Percentiles rank a stretch among this genome's conserved stretches.
Conservation (phyloP, 2,888 invertebrate species). For the Cantharis rustica region DNA sequence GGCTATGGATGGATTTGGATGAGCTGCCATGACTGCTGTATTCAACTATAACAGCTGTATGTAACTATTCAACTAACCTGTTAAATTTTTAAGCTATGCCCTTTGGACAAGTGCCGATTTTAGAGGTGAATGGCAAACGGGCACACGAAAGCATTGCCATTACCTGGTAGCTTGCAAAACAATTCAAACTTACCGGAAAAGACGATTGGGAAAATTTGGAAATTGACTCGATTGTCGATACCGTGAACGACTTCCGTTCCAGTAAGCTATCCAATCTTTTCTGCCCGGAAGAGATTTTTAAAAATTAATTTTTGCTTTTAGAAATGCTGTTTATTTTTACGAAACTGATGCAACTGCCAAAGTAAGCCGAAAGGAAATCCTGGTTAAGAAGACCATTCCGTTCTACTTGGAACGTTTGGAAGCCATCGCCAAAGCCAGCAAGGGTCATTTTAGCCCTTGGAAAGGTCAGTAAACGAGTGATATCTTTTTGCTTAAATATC, state of each 20-base stretch:
- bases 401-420: constrained; percentile 63
- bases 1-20: no score
- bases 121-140: constrained; percentile 67
- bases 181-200: constrained; percentile 63
- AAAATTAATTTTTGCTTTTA: constrained; percentile 34
- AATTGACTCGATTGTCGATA: constrained; percentile 67
- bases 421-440: constrained; percentile 61
- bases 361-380: constrained; percentile 56
- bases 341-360: constrained; percentile 60
- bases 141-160: constrained; percentile 66
- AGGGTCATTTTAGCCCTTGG: constrained; percentile 60
- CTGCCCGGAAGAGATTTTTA: neutral
- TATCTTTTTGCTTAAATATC: no score
- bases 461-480: constrained; percentile 8
- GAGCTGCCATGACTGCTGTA: no score
- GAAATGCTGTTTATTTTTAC: constrained; percentile 60
- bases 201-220: constrained; percentile 64
- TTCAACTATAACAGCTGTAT: no score
- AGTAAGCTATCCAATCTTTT: constrained; percentile 55
- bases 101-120: constrained; percentile 66
- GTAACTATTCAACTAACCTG: neutral
- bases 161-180: constrained; percentile 65
- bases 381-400: constrained; percentile 60
- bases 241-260: constrained; percentile 63
- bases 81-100: constrained; percentile 58